Evolutionary conservation across 2,888 invertebrate species (phyloP), one percentile per base, ranked within the genome.

Genomic region (Eumerus sabulonum): DNA sequence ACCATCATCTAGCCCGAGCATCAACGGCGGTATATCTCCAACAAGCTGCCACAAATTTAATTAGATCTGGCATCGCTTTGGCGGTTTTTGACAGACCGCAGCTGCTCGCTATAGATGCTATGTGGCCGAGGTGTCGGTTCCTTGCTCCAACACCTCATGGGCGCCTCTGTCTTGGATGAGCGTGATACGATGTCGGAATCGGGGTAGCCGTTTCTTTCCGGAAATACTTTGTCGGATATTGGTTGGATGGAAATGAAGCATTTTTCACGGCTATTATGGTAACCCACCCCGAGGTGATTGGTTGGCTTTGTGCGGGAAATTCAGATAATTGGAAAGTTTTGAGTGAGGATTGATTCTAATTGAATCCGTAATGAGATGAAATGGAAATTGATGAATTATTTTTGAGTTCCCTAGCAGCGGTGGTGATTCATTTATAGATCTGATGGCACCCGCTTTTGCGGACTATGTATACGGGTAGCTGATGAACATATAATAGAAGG

Each of bases 351-450:
- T 77, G 77, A 72, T 77, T 67, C 72, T 77, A 77, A 77, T 77
- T 77, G 77, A 77, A 72, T 77, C 77, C 63, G 56, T 77, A 77
- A 72, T 72, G 77, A 77, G 72, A 77, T 72, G 77, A 77, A 77
- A 72, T 77, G 77, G 72, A 72, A 67, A 77, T 77, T 72, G 77
- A 76, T 71, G 71, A 76, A 76, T 76, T 71, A 76, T 76, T 76
- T 76, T 71, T 66, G 71, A 66, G 38, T 66, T 70, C 51, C 44
- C 1, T 9, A 27, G 18, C 11, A 14, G 45, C 17, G 48, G 38
- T 9, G 19, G 48, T 40, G n/a, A 17, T 40, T 17, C 17, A 36
- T 70, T 54, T 70, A 70, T 63, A 45, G 47, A 47, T 53, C 16
- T 56, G 73, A 60, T n/a, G 57, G 48, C 18, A 13, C 4, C n/a